Evolutionary conservation across 2,888 invertebrate genomes (phyloP).

Genomic region (Lasioglossum pauxillum): DNA sequence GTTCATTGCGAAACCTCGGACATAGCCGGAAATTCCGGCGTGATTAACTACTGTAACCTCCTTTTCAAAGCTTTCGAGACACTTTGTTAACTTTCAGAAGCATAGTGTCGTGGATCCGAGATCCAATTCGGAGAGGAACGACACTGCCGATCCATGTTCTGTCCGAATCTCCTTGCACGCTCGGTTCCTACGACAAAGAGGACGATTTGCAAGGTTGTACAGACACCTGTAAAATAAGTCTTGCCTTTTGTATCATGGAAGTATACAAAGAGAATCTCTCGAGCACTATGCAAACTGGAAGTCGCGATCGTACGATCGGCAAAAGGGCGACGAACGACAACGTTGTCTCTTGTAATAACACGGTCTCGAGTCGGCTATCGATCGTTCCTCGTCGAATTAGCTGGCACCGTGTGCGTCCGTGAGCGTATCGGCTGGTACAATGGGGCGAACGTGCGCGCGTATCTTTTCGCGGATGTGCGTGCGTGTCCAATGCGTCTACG

Average conservation of each 20-base stretch:
- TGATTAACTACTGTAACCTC: too few relatives aligned
- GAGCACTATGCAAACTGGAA: conserved; percentile 8
- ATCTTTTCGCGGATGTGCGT: conserved; percentile 1
- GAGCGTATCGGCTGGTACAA: background rate
- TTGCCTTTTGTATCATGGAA: background rate
- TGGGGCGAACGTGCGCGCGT: background rate
- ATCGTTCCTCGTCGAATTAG: conserved; percentile 66
- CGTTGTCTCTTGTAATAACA: conserved; percentile 73
- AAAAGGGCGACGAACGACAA: conserved; percentile 30
- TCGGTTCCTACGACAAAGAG: background rate
- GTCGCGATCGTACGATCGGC: conserved; percentile 17
- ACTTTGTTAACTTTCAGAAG: too few relatives aligned
- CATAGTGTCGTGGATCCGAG: too few relatives aligned
- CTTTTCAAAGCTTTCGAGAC: too few relatives aligned
- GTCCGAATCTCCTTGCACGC: too few relatives aligned
- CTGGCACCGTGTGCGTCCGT: conserved; percentile 13
- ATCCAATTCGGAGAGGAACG: too few relatives aligned
- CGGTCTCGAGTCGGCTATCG: conserved; percentile 68
- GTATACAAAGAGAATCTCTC: background rate
- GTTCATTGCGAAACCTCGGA: too few relatives aligned
- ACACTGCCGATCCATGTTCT: too few relatives aligned
- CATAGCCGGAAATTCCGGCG: too few relatives aligned
- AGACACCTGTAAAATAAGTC: too few relatives aligned
- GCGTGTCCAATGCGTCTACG: background rate
- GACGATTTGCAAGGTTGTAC: background rate